Evolutionary conservation across 2,888 invertebrate genomes (phyloP), one percentile per base, ranked within the genome.

Genomic region (Embidobia sp.): DNA sequence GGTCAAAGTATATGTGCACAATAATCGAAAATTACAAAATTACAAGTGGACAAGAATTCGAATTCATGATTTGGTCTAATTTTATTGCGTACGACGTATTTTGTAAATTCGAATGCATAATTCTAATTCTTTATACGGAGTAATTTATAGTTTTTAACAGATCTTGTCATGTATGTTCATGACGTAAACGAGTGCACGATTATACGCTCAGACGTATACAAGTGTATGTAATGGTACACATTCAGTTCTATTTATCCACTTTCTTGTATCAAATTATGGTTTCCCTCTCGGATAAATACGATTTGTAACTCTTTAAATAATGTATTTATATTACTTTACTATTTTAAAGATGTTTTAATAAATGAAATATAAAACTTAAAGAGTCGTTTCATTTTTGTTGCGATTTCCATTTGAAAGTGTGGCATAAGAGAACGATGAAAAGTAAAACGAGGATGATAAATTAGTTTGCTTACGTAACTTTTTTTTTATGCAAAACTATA

Each of bases 311-410:
- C 44, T 44, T 59, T 42, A 44, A 59, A 44, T 40, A 42, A 44
- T 44, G 33, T 59, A 59, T 59, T 59, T 59, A 59, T 44, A 59
- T 59, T 59, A 59, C 18, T 44, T 59, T 59, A 22, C 44, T 59
- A 59, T 31, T 44, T 59, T 59, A 44, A 59, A 55, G 18, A 59
- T 44, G 57, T 59, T 59, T 59, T 22, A 59, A 44, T 59, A 59
- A 59, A 59, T 44, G 44, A 44, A 19, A 59, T 59, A 33, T 16
- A 19, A 44, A 44, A 59, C 26, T 22, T 19, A 1, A 18, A 42
- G 2, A 1, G 7, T 19, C n/a, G 19, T 37, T 16, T 3, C 2
- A 8, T 8, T 29, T 29, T 29, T 8, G 2, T 29, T 29, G n/a
- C 8, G 6, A 29, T n/a, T 29, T 5, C 2, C n/a, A 2, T 8